A percentile compares a stretch with the other conserved stretches of the same genome.
Conservation (phyloP, 2,113 vertebrate genomes). For the Columba livia region DNA sequence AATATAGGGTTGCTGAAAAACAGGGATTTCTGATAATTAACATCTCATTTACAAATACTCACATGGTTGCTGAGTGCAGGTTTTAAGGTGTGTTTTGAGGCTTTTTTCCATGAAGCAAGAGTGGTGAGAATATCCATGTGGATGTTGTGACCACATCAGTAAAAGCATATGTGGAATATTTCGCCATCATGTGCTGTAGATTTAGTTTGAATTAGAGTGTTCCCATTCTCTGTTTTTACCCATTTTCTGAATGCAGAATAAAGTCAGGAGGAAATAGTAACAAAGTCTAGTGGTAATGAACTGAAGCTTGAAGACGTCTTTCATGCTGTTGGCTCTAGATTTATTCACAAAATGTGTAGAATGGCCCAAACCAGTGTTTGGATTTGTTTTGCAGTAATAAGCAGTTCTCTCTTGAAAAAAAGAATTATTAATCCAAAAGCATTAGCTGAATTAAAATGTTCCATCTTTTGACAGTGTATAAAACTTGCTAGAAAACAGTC, state of each 20-base stretch:
- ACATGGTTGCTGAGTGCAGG: not conserved
- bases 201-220: not conserved
- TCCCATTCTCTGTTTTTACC: not conserved
- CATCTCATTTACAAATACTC: not conserved
- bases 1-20: not conserved
- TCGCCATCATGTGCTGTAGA: not conserved
- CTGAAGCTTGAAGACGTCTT: not conserved
- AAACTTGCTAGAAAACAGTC: not conserved
- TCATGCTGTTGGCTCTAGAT: not conserved
- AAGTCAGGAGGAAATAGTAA: not conserved
- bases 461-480: not conserved
- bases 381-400: not conserved
- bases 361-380: not conserved
- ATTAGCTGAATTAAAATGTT: not conserved
- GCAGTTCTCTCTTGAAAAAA: not conserved
- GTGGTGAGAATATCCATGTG: fast-evolving
- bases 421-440: not conserved
- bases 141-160: fast-evolving
- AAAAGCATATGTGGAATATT: fast-evolving
- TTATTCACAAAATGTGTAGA: not conserved
- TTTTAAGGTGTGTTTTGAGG: not conserved
- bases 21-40: not conserved
- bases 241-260: not conserved
- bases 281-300: not conserved
- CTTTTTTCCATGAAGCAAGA: not conserved